Percentiles rank a stretch among this genome's conserved stretches.
Evolutionary conservation across 2,888 invertebrate genomes (phyloP).

Genomic region (Hirtodrosophila cameraria): DNA sequence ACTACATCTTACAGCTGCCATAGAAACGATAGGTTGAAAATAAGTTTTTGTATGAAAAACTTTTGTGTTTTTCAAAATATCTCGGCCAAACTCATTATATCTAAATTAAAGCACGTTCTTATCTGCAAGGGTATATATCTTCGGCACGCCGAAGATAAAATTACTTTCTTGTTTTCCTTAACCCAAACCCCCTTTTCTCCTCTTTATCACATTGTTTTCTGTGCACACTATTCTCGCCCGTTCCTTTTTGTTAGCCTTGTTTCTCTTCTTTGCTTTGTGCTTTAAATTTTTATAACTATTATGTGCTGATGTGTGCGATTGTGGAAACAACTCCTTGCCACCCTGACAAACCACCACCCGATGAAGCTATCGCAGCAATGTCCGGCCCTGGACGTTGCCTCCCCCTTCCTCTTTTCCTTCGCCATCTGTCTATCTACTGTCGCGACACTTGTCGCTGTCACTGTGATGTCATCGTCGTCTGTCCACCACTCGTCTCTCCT

Average conservation of each 20-base stretch:
- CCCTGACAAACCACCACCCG: neutral
- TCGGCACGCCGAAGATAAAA: no score
- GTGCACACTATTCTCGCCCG: neutral
- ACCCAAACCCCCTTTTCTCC: neutral
- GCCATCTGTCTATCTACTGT: conserved; percentile 46
- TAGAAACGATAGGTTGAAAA: no score
- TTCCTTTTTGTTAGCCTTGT: neutral
- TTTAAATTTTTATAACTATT: conserved; percentile 68
- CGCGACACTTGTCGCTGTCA: conserved; percentile 57
- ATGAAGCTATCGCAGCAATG: conserved; percentile 7
- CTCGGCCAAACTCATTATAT: no score
- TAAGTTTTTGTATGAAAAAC: no score
- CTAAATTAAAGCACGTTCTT: no score
- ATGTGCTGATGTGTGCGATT: conserved; percentile 75
- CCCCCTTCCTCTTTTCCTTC: neutral
- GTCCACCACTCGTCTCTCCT: neutral
- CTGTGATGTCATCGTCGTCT: conserved; percentile 52
- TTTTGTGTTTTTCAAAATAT: no score
- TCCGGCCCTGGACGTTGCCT: neutral
- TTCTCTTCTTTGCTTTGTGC: conserved; percentile 45
- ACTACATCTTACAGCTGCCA: no score
- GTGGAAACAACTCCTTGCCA: conserved; percentile 7
- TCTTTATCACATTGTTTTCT: conserved; percentile 1
- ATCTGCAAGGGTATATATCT: no score
- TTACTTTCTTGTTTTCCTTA: neutral